Conservation (phyloP, 1,140 invertebrate species). For the Drosophila bocki region DNA sequence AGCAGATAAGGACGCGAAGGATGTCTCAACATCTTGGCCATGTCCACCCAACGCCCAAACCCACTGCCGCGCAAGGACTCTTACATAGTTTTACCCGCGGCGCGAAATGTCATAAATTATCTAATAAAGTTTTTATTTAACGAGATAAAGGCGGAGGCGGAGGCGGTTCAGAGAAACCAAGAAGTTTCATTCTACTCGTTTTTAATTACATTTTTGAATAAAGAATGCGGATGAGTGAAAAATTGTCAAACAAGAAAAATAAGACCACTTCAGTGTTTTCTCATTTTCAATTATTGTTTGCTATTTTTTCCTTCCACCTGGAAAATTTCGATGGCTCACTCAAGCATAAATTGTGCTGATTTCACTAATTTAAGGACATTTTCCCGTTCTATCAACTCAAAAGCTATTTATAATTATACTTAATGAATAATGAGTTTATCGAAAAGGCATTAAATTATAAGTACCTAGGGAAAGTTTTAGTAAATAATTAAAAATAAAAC, state of each 20-base stretch:
- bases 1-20: slow-evolving; percentile 45
- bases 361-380: slow-evolving; percentile 11
- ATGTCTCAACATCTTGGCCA: slow-evolving; percentile 54
- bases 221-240: slow-evolving; percentile 34
- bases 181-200: slow-evolving; percentile 30
- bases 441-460: not conserved
- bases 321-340: slow-evolving; percentile 6
- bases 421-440: slow-evolving; percentile 8
- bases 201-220: slow-evolving; percentile 56
- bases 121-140: slow-evolving; percentile 75
- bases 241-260: slow-evolving; percentile 14
- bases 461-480: not conserved
- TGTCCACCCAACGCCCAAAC: slow-evolving; percentile 20
- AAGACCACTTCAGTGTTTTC: slow-evolving; percentile 20
- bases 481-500: not conserved
- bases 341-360: slow-evolving; percentile 37
- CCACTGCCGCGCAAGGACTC: slow-evolving; percentile 2
- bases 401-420: not conserved
- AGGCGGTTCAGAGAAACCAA: not conserved
- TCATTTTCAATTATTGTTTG: slow-evolving; percentile 37
- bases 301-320: slow-evolving; percentile 25
- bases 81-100: slow-evolving; percentile 64
- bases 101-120: slow-evolving; percentile 72
- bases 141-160: slow-evolving; percentile 11
- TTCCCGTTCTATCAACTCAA: not conserved